Conservation (phyloP, 2,797 vertebrate species). For the Ambastaia sidthimunki region DNA sequence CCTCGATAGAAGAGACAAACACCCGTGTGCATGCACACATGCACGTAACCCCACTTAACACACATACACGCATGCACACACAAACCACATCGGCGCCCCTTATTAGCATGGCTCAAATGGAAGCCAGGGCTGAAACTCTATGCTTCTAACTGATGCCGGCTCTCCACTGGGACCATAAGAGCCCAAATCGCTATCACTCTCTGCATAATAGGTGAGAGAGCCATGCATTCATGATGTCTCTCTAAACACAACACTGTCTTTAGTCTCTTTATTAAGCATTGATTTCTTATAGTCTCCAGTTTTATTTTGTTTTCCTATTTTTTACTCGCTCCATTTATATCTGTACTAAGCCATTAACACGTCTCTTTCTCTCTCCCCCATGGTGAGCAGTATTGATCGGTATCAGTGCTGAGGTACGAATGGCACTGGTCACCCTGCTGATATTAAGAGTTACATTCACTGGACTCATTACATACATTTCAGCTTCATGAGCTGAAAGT, state of each 20-base stretch:
- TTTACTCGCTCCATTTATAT: not conserved
- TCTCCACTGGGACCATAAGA: constrained; percentile 35
- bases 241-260: constrained; percentile 14
- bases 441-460: not conserved
- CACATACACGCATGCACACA: not conserved
- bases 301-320: constrained; percentile 13
- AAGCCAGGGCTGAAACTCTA: constrained; percentile 42
- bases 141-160: constrained; percentile 26
- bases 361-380: not conserved
- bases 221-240: not conserved
- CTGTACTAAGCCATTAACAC: constrained; percentile 15
- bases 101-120: constrained; percentile 33
- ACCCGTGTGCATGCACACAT: constrained; percentile 38
- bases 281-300: not conserved
- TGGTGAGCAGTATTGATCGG: constrained; percentile 2
- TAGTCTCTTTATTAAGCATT: constrained; percentile 8
- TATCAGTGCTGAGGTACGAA: constrained; percentile 11
- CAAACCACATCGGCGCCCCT: not conserved
- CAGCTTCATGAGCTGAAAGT: not conserved
- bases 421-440: not conserved
- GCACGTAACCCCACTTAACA: constrained; percentile 41
- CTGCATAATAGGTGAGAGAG: not conserved
- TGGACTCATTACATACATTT: not conserved
- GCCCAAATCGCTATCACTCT: constrained; percentile 21
- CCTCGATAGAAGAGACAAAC: constrained; percentile 19